Percentiles rank a stretch among this genome's conserved stretches.
phyloP scores from a whole-genome alignment of 2,113 vertebrate genomes.

The Choloepus hoffmanni region DNA sequence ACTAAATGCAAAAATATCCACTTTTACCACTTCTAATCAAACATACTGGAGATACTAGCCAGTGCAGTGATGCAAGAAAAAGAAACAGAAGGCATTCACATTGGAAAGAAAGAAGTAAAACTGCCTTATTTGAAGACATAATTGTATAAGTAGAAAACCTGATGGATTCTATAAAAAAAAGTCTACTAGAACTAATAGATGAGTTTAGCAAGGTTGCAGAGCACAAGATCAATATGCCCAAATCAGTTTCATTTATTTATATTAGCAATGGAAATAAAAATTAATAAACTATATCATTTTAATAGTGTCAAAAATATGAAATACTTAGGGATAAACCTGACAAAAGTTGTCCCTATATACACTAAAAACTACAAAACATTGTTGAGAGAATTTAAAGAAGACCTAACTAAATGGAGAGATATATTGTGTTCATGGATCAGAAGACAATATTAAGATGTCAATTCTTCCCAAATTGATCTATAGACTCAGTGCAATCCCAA shows the following conservation, averaged over 20 bases:
- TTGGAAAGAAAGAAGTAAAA: not conserved
- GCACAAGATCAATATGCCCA: not conserved
- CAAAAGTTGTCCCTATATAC: not conserved
- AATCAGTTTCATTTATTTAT: not conserved
- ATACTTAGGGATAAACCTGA: not conserved
- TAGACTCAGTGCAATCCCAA: not conserved
- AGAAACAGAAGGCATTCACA: not conserved
- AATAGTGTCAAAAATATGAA: not conserved
- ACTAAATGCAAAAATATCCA: not conserved
- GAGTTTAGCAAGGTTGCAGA: too few relatives aligned
- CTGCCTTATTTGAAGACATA: not conserved
- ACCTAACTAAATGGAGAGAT: not conserved
- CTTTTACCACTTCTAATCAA: not conserved
- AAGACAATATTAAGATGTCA: not conserved
- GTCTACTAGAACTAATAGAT: too few relatives aligned
- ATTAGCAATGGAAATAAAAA: not conserved
- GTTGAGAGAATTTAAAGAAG: not conserved
- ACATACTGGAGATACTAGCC: not conserved
- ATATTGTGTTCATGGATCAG: too few relatives aligned
- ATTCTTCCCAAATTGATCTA: not conserved
- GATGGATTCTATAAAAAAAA: not conserved
- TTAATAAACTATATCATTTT: conserved; percentile 28
- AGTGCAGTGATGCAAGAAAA: not conserved
- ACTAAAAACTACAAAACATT: not conserved
- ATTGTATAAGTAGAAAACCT: not conserved